Conservation (phyloP, 2,113 vertebrate species). For the Leiothrix lutea region DNA sequence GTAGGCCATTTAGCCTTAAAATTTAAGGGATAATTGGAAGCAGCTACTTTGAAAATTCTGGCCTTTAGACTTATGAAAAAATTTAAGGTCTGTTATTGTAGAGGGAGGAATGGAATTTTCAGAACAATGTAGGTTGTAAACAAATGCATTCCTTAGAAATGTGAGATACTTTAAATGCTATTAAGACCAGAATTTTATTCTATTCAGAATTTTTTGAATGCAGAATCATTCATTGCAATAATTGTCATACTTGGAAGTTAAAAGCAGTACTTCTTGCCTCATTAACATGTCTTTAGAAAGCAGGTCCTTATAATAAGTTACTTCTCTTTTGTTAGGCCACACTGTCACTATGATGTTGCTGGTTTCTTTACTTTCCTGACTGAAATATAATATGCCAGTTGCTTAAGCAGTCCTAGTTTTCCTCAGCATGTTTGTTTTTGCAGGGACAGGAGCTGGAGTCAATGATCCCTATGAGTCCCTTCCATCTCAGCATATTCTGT, state of each 20-base stretch:
- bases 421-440: not conserved
- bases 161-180: not conserved
- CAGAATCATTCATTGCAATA: not conserved
- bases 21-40: not conserved
- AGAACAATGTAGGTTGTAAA: not conserved
- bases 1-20: not conserved
- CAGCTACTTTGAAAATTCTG: not conserved
- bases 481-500: not conserved
- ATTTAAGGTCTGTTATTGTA: not conserved
- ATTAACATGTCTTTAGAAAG: not conserved
- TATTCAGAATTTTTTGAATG: not conserved
- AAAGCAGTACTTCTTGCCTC: not conserved
- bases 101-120: not conserved
- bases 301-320: not conserved
- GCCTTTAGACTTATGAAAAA: not conserved
- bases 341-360: not conserved
- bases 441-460: not conserved
- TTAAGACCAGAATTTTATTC: not conserved
- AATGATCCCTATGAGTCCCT: not conserved
- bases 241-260: not conserved
- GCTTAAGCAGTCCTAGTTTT: constrained; percentile 34
- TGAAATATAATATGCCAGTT: constrained; percentile 15
- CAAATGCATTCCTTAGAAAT: not conserved
- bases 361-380: constrained; percentile 31
- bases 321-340: constrained; percentile 16